Base-by-base conservation (phyloP, 1,140 invertebrate genomes). In the Drosophila setifemur region DNA sequence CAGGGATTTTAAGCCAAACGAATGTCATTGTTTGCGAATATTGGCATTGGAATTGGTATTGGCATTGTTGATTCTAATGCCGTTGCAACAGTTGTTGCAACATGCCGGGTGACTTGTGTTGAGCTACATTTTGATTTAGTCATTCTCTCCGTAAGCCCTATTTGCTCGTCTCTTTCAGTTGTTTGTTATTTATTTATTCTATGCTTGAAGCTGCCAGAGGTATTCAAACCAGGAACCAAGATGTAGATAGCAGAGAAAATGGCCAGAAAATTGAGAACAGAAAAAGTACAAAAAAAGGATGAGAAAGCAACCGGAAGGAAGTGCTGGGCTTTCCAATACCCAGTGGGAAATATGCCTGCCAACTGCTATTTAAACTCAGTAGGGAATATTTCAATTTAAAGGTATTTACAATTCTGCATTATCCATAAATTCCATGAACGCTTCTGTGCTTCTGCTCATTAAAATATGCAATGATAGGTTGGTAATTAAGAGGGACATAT, bases 1-100 rank as follows among this genome's bases (percentile, higher is more conserved):
- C 7, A 11, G 43, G 31, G 19, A 42, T 72, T 72, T 61, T 37
- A 29, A 43, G 47, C 58, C 42, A 85, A 83, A 83, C 86, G 58
- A 79, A 71, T 58, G 48, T 53, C 71, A 58, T 79, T 83, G 79
- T 78, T 74, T 63, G 33, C 6, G n/a, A n/a, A 7, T 43, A 52
- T 37, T 70, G 55, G 40, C 57, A 57, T 19, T 18, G 25, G 31
- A 1, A 18, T 2, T 37, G 33, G 33, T 14, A 37, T 2, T 40
- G 25, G 47, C 28, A 52, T 55, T 52, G 44, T 25, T 35, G 23
- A 61, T 29, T 43, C 45, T 23, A 43, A 43, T 68, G 25, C 14
- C 40, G 43, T 35, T 63, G 50, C 35, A 45, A 26, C 14, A 48
- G 19, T 43, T 52, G 50, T 54, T 53, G 58, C 31, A 52, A 39